A percentile compares a stretch with the other conserved stretches of the same genome.
Conservation (phyloP, 2,888 invertebrate species). For the Patella caerulea region DNA sequence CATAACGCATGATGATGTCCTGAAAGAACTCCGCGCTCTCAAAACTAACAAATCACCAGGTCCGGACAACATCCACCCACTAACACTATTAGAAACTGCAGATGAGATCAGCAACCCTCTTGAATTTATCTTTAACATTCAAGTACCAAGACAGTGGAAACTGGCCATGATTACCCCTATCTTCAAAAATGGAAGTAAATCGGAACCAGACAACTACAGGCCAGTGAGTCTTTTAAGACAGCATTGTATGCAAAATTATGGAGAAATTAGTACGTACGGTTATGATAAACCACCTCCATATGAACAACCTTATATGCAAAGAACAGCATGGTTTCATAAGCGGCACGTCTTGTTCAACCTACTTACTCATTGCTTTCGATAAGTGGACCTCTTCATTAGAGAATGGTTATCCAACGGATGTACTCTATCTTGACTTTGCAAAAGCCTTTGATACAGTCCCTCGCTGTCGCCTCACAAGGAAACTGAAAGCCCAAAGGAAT, state of each 20-base stretch:
- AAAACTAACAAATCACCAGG: too few species aligned
- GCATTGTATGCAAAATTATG: conserved; percentile 22
- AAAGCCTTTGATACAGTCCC: conserved; percentile 22
- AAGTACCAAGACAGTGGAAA: conserved; percentile 11
- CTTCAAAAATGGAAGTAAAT: conserved; percentile 22
- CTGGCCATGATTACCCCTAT: conserved; percentile 11
- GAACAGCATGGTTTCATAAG: conserved; percentile 22
- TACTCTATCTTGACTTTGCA: not conserved
- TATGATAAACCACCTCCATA: conserved; percentile 14
- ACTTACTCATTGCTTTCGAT: conserved; percentile 15
- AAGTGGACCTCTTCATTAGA: conserved; percentile 22
- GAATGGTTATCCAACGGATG: conserved; percentile 7
- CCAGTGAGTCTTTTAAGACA: conserved; percentile 26
- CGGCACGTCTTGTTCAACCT: conserved; percentile 7
- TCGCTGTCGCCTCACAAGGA: conserved; percentile 8
- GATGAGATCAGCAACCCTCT: too few species aligned
- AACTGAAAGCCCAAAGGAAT: conserved; percentile 13
- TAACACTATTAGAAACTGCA: too few species aligned
- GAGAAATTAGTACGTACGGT: conserved; percentile 16
- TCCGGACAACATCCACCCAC: too few species aligned
- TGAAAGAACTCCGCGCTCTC: too few species aligned
- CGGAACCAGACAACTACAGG: conserved; percentile 21
- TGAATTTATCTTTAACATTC: not conserved
- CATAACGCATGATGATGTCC: too few species aligned
- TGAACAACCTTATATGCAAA: conserved; percentile 3